Evolutionary conservation across 2,797 vertebrate genomes (phyloP), one percentile per base, ranked within the genome.

Genomic region (Phataginus tricuspis): DNA sequence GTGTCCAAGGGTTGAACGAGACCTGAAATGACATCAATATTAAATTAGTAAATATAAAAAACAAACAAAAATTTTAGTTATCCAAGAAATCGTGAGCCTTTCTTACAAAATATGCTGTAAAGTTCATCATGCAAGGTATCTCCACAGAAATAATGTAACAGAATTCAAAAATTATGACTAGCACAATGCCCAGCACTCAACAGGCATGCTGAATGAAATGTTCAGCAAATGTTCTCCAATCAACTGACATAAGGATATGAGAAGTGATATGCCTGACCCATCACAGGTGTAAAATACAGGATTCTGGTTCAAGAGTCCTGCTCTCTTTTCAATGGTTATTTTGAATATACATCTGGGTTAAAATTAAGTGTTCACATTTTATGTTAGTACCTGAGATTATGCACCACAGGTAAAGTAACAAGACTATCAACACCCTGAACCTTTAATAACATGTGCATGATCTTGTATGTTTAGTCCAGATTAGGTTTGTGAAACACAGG

Each of bases 1-100:
- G 88, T 99, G 99, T 86, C 99, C 99, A 14, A 99, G 99, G 1
- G 99, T 98, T 15, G 99, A 99, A 86, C 99, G 99, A 82, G 99
- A 99, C 98, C 99, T 99, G 97, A 78, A 91, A 94, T 69, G 90
- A 75, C 1, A 93, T 1, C 66, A 84, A 49, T 61, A 64, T 51
- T 16, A 87, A 93, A 68, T 85, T 31, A 94, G 78, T 71, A 86
- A 94, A 90, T 71, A 85, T 37, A 72, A 87, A 63, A 92, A 80
- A 79, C 78, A 21, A 49, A 66, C 3, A 86, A 57, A 85, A 71
- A 2, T 83, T 87, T 83, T 57, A 69, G 42, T 74, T 45, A 57
- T 1, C 63, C 64, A 72, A 7, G 39, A 4, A 37, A 18, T 55
- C 61, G 64, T 42, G 84, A 94, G 7, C 57, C 31, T 64, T 88